These are phyloP conservation scores for Lochmaea capreae DNA, from an alignment of 2,888 invertebrate species.

Conservation along the genomic window DNA sequence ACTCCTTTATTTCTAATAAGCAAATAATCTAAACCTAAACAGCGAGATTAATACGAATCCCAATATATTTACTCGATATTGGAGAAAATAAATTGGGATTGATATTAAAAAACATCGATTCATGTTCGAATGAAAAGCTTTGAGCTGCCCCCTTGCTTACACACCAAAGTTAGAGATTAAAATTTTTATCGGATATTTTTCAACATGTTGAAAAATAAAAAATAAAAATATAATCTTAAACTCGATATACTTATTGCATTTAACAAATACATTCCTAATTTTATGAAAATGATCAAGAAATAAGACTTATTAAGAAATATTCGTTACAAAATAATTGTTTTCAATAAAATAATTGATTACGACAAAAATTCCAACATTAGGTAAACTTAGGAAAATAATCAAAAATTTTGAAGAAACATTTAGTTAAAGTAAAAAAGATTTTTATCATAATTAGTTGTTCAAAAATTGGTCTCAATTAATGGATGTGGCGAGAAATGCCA, in stretches of 20 bases:
- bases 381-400: neutral
- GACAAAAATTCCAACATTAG: slow-evolving; percentile 11
- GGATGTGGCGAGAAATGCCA: slow-evolving; percentile 17
- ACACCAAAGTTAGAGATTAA: slow-evolving; percentile 48
- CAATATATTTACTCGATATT: slow-evolving; percentile 43
- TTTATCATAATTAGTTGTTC: slow-evolving; percentile 16
- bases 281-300: slow-evolving; percentile 34
- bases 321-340: neutral
- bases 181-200: slow-evolving; percentile 29
- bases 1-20: slow-evolving; percentile 34
- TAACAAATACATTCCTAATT: slow-evolving; percentile 52
- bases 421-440: slow-evolving; percentile 19
- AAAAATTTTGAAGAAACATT: slow-evolving; percentile 3
- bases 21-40: slow-evolving; percentile 50
- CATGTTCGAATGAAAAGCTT: slow-evolving; percentile 54
- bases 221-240: slow-evolving; percentile 33
- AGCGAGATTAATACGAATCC: slow-evolving; percentile 48
- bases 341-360: slow-evolving; percentile 15
- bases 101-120: slow-evolving; percentile 48
- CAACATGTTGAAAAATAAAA: slow-evolving; percentile 14
- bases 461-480: slow-evolving; percentile 32
- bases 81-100: slow-evolving; percentile 48
- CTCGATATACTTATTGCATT: slow-evolving; percentile 46
- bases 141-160: slow-evolving; percentile 65
- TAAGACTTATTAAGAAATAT: slow-evolving; percentile 34